Percentiles rank a stretch among this genome's conserved stretches.
Conservation (phyloP, 2,888 invertebrate species). For the Dastarcus helophoroides region DNA sequence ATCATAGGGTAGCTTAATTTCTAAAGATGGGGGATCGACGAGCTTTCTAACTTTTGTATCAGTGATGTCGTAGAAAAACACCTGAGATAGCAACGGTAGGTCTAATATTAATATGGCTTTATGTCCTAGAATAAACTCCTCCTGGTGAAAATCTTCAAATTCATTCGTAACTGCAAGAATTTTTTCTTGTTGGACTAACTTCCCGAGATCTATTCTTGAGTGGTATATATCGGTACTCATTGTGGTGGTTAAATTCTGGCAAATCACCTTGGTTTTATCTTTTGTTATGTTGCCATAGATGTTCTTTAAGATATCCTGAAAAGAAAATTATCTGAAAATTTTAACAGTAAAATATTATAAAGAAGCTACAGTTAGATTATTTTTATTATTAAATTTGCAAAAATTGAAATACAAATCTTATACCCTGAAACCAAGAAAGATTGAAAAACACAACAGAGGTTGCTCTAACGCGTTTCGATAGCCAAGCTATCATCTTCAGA, state of each 20-base stretch:
- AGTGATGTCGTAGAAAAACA: constrained; percentile 40
- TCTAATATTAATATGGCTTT: no score
- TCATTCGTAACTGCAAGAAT: constrained; percentile 26
- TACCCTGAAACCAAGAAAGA: no score
- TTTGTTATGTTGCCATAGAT: constrained; percentile 29
- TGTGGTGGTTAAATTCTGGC: constrained; percentile 30
- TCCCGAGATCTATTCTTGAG: constrained; percentile 32
- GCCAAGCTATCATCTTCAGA: no score
- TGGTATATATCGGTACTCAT: constrained; percentile 38
- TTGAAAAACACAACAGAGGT: no score
- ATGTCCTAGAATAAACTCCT: no score
- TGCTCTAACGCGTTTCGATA: no score
- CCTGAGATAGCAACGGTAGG: constrained; percentile 22
- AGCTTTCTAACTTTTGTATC: constrained; percentile 35
- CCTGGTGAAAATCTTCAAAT: constrained; percentile 18
- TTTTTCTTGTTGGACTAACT: constrained; percentile 29
- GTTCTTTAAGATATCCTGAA: constrained; percentile 18
- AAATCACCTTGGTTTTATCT: constrained; percentile 25
- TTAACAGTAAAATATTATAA: no score
- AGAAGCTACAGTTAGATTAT: no score
- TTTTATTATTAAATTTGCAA: no score
- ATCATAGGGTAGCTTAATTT: constrained; percentile 46
- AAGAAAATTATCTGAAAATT: constrained; percentile 3
- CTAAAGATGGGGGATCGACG: constrained; percentile 44
- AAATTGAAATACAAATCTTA: no score